Evolutionary conservation across 2,113 vertebrate genomes (phyloP).

Genomic region (Erinaceus europaeus): DNA sequence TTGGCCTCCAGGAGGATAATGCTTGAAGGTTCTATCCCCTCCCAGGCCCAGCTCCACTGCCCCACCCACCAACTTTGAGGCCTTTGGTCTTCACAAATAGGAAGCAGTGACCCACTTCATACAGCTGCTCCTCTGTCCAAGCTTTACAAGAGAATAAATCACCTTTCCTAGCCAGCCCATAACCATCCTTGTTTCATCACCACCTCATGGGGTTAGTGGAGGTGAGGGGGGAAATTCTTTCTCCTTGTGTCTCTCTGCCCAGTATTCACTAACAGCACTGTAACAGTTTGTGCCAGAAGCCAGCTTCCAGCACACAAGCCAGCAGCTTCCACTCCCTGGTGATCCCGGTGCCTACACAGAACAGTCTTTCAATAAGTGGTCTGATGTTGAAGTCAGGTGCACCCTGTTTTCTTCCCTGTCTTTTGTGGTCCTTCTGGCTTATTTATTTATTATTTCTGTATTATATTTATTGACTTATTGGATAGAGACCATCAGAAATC

Average conservation of each 20-base stretch:
- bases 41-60: too few species aligned
- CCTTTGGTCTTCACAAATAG: background rate
- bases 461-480: too few species aligned
- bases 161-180: background rate
- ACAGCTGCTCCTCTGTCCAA: background rate
- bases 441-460: too few species aligned
- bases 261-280: rapidly evolving
- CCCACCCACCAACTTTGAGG: background rate
- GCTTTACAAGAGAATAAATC: background rate
- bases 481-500: too few species aligned
- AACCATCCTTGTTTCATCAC: background rate
- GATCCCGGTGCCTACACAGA: background rate
- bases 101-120: background rate
- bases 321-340: background rate
- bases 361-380: background rate
- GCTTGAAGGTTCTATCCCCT: background rate
- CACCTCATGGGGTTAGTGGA: background rate
- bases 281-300: background rate
- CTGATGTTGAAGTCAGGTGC: background rate
- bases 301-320: background rate
- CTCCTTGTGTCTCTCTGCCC: background rate
- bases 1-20: background rate
- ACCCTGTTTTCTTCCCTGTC: background rate
- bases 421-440: background rate
- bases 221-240: too few species aligned